Evolutionary conservation across 2,888 invertebrate genomes (phyloP).

Genomic region (Drosophila meridionalis): DNA sequence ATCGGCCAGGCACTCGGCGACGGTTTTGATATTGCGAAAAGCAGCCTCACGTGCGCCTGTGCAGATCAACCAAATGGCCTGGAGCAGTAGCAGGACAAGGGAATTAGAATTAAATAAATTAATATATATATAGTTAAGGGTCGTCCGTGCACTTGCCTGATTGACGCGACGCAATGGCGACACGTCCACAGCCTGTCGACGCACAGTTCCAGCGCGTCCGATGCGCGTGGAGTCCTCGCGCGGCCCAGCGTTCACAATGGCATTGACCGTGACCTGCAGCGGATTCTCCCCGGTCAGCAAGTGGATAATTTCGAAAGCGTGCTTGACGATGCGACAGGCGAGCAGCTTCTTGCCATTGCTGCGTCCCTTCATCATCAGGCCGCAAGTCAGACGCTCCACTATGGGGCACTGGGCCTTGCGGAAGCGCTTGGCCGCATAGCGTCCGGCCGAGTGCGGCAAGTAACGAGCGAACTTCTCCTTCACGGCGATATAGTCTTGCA

Average conservation of each 20-base stretch:
- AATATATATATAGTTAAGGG: background rate
- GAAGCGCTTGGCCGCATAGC: slow-evolving; percentile 99
- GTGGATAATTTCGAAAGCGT: slow-evolving; percentile 92
- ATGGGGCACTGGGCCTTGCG: slow-evolving; percentile 99
- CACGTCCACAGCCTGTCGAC: slow-evolving; percentile 99
- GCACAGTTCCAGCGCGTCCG: slow-evolving; percentile 99
- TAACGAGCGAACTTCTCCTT: slow-evolving; percentile 99
- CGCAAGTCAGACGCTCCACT: slow-evolving; percentile 98
- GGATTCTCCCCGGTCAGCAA: slow-evolving; percentile 60
- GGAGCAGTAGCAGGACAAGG: background rate
- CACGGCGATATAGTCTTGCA: slow-evolving; percentile 97
- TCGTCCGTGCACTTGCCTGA: slow-evolving; percentile 86
- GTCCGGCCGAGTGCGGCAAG: slow-evolving; percentile 98
- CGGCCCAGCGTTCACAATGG: slow-evolving; percentile 99
- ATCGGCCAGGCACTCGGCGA: slow-evolving; percentile 99
- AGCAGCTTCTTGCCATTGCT: slow-evolving; percentile 99
- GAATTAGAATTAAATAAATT: background rate
- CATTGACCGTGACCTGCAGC: slow-evolving; percentile 83
- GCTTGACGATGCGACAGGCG: slow-evolving; percentile 99
- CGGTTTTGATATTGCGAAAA: slow-evolving; percentile 99
- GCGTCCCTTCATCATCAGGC: slow-evolving; percentile 99
- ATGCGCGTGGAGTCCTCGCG: slow-evolving; percentile 99
- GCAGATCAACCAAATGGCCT: slow-evolving; percentile 98
- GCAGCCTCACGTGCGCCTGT: slow-evolving; percentile 99
- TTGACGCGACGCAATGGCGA: slow-evolving; percentile 99